These are phyloP conservation scores for Astreopora myriophthalma DNA, from an alignment of 64 coral and sea anemone species.

Conservation along the genomic window DNA sequence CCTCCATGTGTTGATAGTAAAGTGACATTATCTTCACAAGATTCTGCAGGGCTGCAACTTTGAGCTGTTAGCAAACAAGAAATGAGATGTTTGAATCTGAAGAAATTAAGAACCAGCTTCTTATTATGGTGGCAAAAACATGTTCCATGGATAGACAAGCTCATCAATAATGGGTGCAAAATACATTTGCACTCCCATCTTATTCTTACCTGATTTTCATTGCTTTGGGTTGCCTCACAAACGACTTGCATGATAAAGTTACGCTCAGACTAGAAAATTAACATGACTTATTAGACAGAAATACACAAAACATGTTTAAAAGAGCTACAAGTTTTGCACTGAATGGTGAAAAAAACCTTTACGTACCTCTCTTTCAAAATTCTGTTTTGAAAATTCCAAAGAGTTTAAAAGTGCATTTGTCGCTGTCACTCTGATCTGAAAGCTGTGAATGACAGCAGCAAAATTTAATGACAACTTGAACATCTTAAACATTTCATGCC, in stretches of 20 bases:
- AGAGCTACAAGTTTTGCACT: background rate
- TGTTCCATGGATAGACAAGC: too few relatives aligned
- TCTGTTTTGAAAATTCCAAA: constrained; percentile 98
- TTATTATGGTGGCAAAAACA: too few relatives aligned
- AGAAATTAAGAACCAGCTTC: too few relatives aligned
- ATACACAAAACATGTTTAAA: background rate
- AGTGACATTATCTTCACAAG: constrained; percentile 98
- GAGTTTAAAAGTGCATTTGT: constrained; percentile 95
- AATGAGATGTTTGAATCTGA: too few relatives aligned
- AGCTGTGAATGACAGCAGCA: constrained; percentile 31
- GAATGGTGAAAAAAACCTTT: background rate
- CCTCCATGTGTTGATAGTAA: constrained; percentile 90
- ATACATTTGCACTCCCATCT: too few relatives aligned
- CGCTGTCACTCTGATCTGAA: constrained; percentile 81
- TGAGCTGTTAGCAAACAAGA: constrained; percentile 53
- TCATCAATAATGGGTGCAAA: too few relatives aligned
- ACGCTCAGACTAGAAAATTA: constrained; percentile 68
- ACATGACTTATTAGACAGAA: background rate
- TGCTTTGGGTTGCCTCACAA: constrained; percentile 89
- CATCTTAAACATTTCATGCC: too few relatives aligned
- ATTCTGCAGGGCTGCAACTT: constrained; percentile 91
- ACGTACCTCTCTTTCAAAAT: constrained; percentile 96
- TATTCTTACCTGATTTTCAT: constrained; percentile 64
- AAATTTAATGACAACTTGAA: background rate
- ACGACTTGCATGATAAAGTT: constrained; percentile 97